phyloP scores from a whole-genome alignment of 2,888 invertebrate genomes.

The Cantharis rustica region DNA sequence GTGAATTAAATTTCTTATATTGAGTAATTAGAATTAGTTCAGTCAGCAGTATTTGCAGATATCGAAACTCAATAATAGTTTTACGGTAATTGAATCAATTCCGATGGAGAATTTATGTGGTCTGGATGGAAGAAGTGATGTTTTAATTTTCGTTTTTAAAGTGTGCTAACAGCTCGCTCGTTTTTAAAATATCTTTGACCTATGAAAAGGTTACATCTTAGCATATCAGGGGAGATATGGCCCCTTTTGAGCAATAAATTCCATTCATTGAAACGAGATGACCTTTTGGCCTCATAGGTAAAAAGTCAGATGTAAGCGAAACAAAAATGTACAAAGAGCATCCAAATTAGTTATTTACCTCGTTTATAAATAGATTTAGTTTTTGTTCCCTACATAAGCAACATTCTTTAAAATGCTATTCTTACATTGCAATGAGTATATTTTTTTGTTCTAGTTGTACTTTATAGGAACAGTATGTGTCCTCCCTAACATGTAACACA shows the following conservation, averaged over 20 bases:
- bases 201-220: constrained; percentile 54
- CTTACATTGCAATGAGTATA: constrained; percentile 9
- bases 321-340: constrained; percentile 14
- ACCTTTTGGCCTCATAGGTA: constrained; percentile 54
- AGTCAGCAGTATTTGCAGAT: constrained; percentile 50
- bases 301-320: constrained; percentile 41
- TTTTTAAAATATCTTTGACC: constrained; percentile 47
- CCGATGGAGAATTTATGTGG: neutral
- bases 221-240: constrained; percentile 53
- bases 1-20: constrained; percentile 45
- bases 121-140: neutral
- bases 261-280: constrained; percentile 53
- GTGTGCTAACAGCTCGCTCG: neutral
- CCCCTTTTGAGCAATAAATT: constrained; percentile 55
- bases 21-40: constrained; percentile 48
- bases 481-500: constrained; percentile 31
- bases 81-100: neutral
- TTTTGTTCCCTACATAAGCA: neutral
- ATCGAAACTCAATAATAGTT: constrained; percentile 2
- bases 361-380: neutral
- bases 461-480: constrained; percentile 24
- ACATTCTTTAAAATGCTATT: neutral
- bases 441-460: constrained; percentile 29
- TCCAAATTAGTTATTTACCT: neutral
- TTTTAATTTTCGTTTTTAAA: neutral